A percentile compares a stretch with the other conserved stretches of the same genome.
Evolutionary conservation across 23 tunicate species (phyloP).

Genomic region (Phallusia fumigata): DNA sequence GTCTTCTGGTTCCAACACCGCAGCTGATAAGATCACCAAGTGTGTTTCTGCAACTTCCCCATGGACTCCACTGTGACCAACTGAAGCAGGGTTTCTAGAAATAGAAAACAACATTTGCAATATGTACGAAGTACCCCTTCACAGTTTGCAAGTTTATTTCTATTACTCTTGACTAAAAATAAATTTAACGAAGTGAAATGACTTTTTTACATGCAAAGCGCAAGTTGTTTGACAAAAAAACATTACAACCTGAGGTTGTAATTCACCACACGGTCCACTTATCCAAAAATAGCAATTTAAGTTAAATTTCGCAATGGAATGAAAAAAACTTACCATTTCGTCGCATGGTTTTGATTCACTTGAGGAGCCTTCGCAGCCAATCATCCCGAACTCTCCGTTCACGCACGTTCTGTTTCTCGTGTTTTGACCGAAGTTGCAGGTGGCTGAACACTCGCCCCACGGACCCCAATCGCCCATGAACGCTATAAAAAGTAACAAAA

Average conservation of each 20-base stretch:
- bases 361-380: conserved; percentile 56
- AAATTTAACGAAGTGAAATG: no score
- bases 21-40: conserved; percentile 21
- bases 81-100: conserved; percentile 39
- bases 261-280: no score
- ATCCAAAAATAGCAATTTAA: no score
- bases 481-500: conserved; percentile 15
- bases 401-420: conserved; percentile 32
- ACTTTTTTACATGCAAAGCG: no score
- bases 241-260: no score
- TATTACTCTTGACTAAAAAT: no score
- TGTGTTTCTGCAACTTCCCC: conserved; percentile 36
- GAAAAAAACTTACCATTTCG: conserved; percentile 27
- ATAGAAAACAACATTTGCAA: not conserved
- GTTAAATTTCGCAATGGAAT: no score
- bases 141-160: no score
- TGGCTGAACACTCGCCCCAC: conserved; percentile 35
- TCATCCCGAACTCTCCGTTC: conserved; percentile 42
- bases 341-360: conserved; percentile 31
- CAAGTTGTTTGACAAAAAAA: no score
- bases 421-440: conserved; percentile 48
- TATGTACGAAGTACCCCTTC: no score
- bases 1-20: conserved; percentile 23
- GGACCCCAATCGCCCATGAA: conserved; percentile 29
- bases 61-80: conserved; percentile 63